phyloP scores from a whole-genome alignment of 35 echinoderm and acorn worm species.

The Heliocidaris erythrogramma region DNA sequence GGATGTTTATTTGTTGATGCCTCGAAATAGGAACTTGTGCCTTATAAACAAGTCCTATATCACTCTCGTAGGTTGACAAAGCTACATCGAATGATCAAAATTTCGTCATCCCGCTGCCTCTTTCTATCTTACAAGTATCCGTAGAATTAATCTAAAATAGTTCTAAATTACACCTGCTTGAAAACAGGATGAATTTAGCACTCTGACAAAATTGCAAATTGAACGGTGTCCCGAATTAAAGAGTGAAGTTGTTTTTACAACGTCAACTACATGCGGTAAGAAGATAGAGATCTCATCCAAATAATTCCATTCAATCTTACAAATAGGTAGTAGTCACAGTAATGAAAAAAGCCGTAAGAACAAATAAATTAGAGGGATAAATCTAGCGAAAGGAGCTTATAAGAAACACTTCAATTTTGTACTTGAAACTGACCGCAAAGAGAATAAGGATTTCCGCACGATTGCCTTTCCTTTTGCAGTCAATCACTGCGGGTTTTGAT shows the following conservation, averaged over 20 bases:
- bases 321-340: not conserved
- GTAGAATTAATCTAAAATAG: not conserved
- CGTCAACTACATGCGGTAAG: not conserved
- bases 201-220: not conserved
- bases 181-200: not conserved
- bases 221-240: not conserved
- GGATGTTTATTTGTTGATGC: not conserved
- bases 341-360: not conserved
- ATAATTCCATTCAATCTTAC: not conserved
- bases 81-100: too few species aligned
- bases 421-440: slow-evolving; percentile 22
- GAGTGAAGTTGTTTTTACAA: not conserved
- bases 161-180: not conserved
- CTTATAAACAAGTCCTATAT: not conserved
- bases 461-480: not conserved
- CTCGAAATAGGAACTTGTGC: not conserved
- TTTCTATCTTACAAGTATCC: not conserved
- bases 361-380: slow-evolving; percentile 18
- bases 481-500: not conserved
- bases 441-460: slow-evolving; percentile 40
- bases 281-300: not conserved
- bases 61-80: not conserved
- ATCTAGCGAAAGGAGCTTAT: not conserved
- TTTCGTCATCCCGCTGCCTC: too few species aligned
- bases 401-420: slow-evolving; percentile 10